Percentiles rank a stretch among this genome's conserved stretches.
Conservation (phyloP, 1,140 invertebrate genomes). For the Plodia interpunctella region DNA sequence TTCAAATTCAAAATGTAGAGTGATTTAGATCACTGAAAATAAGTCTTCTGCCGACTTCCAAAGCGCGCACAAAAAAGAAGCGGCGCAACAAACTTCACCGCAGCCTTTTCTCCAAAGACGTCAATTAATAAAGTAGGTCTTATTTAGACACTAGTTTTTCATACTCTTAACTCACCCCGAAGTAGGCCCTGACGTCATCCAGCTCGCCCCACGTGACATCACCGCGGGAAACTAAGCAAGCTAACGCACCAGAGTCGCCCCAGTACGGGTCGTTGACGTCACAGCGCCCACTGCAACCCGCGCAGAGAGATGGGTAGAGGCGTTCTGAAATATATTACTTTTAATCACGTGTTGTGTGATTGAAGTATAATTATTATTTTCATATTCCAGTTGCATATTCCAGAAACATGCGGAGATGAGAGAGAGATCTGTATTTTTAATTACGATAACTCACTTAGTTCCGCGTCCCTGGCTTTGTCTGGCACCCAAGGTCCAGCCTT, state of each 20-base stretch:
- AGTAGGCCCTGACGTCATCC: slow-evolving; percentile 80
- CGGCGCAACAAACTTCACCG: too few relatives aligned
- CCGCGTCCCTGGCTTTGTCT: slow-evolving; percentile 79
- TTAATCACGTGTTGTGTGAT: too few relatives aligned
- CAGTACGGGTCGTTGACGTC: slow-evolving; percentile 86
- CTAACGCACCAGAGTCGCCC: slow-evolving; percentile 86
- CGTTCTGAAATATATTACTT: slow-evolving; percentile 68
- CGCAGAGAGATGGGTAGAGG: slow-evolving; percentile 84
- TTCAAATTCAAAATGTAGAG: too few relatives aligned
- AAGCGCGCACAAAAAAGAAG: too few relatives aligned
- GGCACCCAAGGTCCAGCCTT: slow-evolving; percentile 89
- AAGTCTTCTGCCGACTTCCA: too few relatives aligned
- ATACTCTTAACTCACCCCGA: slow-evolving; percentile 81
- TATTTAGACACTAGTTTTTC: too few relatives aligned
- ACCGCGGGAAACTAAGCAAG: slow-evolving; percentile 87
- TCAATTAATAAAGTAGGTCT: too few relatives aligned
- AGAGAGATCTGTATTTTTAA: neutral
- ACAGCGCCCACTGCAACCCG: slow-evolving; percentile 82
- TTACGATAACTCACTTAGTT: slow-evolving; percentile 81
- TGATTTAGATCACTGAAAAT: too few relatives aligned
- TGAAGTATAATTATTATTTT: too few relatives aligned
- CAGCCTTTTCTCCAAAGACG: too few relatives aligned
- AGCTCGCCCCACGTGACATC: slow-evolving; percentile 89
- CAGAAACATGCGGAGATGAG: too few relatives aligned
- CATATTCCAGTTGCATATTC: too few relatives aligned